Percentiles rank a stretch among this genome's conserved stretches.
Evolutionary conservation across 1,140 invertebrate species (phyloP).

Genomic region (Orius laevigatus): DNA sequence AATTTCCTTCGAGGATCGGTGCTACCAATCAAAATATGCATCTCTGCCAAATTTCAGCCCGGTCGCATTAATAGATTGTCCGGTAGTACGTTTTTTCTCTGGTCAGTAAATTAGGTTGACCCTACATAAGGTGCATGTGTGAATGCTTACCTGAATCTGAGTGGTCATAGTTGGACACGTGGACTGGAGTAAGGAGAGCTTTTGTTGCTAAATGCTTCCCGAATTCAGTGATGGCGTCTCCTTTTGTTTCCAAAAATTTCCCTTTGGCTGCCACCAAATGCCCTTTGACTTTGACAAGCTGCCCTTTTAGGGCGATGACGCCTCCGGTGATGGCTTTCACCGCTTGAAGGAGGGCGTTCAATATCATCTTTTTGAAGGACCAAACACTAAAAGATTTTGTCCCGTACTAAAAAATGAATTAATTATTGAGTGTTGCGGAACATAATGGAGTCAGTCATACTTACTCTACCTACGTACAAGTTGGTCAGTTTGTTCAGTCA

Average conservation of each 20-base stretch:
- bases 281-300: constrained; percentile 66
- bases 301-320: constrained; percentile 64
- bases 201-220: constrained; percentile 57
- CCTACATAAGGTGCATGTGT: no score
- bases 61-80: no score
- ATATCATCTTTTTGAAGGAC: constrained; percentile 61
- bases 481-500: neutral
- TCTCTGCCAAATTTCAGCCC: no score
- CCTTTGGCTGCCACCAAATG: constrained; percentile 54
- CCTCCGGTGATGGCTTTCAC: constrained; percentile 71
- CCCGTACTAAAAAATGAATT: constrained; percentile 26
- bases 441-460: no score
- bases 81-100: no score
- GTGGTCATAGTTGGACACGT: constrained; percentile 13
- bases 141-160: constrained; percentile 6
- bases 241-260: constrained; percentile 47
- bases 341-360: constrained; percentile 63
- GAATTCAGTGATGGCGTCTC: constrained; percentile 55
- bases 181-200: constrained; percentile 38
- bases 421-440: neutral
- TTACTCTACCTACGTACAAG: neutral
- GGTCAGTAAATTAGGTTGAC: no score
- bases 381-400: constrained; percentile 48
- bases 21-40: no score
- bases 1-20: no score